These are phyloP conservation scores for Bovichtus diacanthus DNA, from an alignment of 2,797 vertebrate species.

Conservation along the genomic window DNA sequence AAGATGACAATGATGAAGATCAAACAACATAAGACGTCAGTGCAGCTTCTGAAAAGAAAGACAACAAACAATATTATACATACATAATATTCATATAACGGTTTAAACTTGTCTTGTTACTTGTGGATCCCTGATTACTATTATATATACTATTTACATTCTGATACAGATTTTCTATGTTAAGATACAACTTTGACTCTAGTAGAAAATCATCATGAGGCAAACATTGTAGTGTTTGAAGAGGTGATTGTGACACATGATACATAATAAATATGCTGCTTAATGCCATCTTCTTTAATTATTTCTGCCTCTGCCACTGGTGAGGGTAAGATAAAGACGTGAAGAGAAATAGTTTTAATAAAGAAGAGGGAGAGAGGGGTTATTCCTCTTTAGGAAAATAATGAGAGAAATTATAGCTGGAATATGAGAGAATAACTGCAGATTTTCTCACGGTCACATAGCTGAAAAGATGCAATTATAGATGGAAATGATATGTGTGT, in stretches of 20 bases:
- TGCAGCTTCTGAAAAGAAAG: conserved; percentile 84
- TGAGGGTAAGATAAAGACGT: background rate
- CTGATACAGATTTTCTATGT: background rate
- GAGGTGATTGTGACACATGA: background rate
- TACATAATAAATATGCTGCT: background rate
- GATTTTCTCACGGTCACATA: background rate
- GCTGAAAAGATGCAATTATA: conserved; percentile 20
- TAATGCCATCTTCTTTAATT: too few relatives aligned
- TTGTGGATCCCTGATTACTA: background rate
- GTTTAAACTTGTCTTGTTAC: background rate
- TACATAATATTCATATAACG: background rate
- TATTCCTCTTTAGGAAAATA: background rate
- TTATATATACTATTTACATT: background rate
- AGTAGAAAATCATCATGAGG: background rate
- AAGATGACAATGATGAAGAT: conserved; percentile 89
- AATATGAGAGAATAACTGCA: background rate
- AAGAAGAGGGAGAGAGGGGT: background rate
- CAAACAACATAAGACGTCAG: conserved; percentile 90
- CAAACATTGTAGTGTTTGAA: background rate
- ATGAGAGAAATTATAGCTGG: background rate
- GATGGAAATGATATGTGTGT: background rate
- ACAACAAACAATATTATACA: background rate
- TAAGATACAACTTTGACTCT: background rate
- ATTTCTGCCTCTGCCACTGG: background rate
- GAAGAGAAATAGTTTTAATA: background rate